Evolutionary conservation across 2,113 vertebrate genomes (phyloP).

Genomic region (Atherinomorus stipes): DNA sequence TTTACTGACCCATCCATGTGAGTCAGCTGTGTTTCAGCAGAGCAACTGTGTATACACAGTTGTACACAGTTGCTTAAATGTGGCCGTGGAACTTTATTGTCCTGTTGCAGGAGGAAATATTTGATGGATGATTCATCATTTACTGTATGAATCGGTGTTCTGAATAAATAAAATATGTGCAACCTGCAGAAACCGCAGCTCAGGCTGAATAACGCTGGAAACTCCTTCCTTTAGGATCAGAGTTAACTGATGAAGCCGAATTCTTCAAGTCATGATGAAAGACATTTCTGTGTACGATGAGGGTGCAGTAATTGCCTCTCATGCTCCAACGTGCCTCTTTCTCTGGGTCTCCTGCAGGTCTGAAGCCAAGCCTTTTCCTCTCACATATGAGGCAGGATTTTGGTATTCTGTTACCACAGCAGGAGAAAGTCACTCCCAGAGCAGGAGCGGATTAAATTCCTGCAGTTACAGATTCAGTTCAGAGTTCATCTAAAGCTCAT

Average conservation of each 20-base stretch:
- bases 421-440: not conserved
- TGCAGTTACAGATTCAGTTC: too few relatives aligned
- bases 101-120: too few relatives aligned
- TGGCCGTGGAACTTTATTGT: too few relatives aligned
- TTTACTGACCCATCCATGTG: too few relatives aligned
- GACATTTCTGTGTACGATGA: not conserved
- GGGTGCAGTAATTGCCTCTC: slow-evolving; percentile 31
- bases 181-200: not conserved
- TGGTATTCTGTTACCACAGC: slow-evolving; percentile 32
- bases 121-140: too few relatives aligned
- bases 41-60: too few relatives aligned
- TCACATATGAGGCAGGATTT: slow-evolving; percentile 14
- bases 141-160: too few relatives aligned
- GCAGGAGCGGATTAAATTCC: not conserved
- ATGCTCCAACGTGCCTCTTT: slow-evolving; percentile 38
- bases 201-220: slow-evolving; percentile 10
- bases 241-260: not conserved
- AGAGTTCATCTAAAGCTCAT: too few relatives aligned
- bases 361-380: slow-evolving; percentile 35
- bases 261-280: slow-evolving; percentile 11
- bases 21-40: too few relatives aligned
- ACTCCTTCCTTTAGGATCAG: slow-evolving; percentile 13
- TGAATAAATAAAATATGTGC: too few relatives aligned
- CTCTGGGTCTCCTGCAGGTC: not conserved
- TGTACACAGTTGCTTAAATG: too few relatives aligned